phyloP scores from a whole-genome alignment of 2,797 vertebrate genomes.

The Sebastes kiyomatsui region DNA sequence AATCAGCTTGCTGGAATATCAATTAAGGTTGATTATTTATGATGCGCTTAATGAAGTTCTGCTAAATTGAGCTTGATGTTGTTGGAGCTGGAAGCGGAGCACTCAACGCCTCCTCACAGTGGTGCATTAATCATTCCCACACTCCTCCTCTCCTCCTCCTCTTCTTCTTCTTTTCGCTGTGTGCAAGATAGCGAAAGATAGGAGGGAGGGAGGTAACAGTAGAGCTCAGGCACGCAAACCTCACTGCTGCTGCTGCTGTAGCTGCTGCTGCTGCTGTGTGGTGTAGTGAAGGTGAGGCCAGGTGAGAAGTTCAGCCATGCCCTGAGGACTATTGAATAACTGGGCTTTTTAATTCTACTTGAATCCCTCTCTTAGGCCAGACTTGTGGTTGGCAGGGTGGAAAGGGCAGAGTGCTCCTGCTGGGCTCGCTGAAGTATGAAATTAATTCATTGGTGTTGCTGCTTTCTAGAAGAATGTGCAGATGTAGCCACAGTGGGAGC shows the following conservation, averaged over 20 bases:
- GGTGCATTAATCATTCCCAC: slow-evolving; percentile 54
- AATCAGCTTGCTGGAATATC: slow-evolving; percentile 60
- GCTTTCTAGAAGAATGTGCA: slow-evolving; percentile 66
- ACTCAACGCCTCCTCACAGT: slow-evolving; percentile 44
- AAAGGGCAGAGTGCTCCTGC: slow-evolving; percentile 54
- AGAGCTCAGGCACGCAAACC: slow-evolving; percentile 22
- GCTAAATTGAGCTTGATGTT: slow-evolving; percentile 53
- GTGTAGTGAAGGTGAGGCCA: slow-evolving; percentile 37
- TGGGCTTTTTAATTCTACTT: slow-evolving; percentile 34
- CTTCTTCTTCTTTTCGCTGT: not conserved
- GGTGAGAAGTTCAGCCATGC: slow-evolving; percentile 54
- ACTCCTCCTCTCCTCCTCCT: not conserved
- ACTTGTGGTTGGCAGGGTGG: slow-evolving; percentile 52
- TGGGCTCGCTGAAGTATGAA: slow-evolving; percentile 64
- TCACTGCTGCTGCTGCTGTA: slow-evolving; percentile 4
- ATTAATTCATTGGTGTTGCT: slow-evolving; percentile 59
- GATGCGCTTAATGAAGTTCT: slow-evolving; percentile 62
- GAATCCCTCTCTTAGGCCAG: slow-evolving; percentile 36
- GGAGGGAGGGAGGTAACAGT: not conserved
- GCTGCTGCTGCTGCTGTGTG: slow-evolving; percentile 10
- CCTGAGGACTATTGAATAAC: slow-evolving; percentile 39
- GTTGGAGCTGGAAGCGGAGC: slow-evolving; percentile 32
- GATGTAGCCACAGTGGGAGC: slow-evolving; percentile 70
- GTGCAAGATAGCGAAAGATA: slow-evolving; percentile 27
- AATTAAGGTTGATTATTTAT: slow-evolving; percentile 74